Evolutionary conservation across 1,140 invertebrate species (phyloP), one percentile per base, ranked within the genome.

Genomic region (Triops longicaudatus): DNA sequence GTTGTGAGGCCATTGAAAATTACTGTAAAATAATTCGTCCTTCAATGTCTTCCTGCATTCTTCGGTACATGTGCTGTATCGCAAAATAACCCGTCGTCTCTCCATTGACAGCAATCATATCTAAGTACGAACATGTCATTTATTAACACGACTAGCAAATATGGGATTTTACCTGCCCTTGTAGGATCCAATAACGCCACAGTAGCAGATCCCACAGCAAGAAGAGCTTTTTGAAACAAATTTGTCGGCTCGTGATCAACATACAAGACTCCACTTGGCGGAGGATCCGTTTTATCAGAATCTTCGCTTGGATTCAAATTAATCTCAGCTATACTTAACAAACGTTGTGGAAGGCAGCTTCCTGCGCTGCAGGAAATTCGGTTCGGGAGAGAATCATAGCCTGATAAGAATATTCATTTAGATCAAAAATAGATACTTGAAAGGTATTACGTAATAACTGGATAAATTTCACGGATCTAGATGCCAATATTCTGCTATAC

Each of bases 41-140:
- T 81, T 85, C 81, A 86, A 86, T 86, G 26, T 85, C 87, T 63
- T 85, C 83, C 42, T 88, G 79, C 88, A 96, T 93, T 82, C 89
- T 88, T 78, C 85, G 81, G 76, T 85, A 85, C 83, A 95, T 91
- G 79, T 88, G 85, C 77, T 85, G 84, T 0, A 96, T 85, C 10
- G 94, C 92, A 44, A 81, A 80, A 79, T 88, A 84, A 1, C 94
- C 94, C 3, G 94, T 95, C 0, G 93, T 92, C 86, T 98, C 96
- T 5, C 95, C 95, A 76, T 98, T 86, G 80, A 93, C 92, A 44
- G 95, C 94, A 81, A 98, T 94, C 94, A 97, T 95, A 83, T 98
- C 96, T 88, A 80, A 85, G 74, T 79, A 31, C 9, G 26, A 72
- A 75, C 41, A 76, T 72, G 37, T 11, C 73, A n/a, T 44, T 26